Evolutionary conservation across 2,888 invertebrate genomes (phyloP), one percentile per base, ranked within the genome.

Genomic region (Agrenia bidenticulata): DNA sequence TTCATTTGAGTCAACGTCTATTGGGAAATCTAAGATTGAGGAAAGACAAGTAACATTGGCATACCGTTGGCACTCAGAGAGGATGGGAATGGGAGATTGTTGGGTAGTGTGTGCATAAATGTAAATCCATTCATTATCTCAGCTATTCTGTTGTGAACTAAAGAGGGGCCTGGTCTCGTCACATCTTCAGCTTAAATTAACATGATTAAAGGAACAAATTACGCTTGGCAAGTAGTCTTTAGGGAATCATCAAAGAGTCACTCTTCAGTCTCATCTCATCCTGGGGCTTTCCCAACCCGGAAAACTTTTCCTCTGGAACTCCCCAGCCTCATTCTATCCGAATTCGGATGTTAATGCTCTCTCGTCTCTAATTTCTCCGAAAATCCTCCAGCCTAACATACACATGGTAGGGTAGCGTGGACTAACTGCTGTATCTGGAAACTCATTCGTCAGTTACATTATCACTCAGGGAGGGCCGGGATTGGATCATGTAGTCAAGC

Each of bases 141-240:
- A 15, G 45, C 19, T 15, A 45, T 45, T 45, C 19, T 45, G 45
- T 45, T 45, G 45, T 15, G 45, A 45, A n/a, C 19, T 45, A 23
- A 19, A 17, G 19, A 7, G 24, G 4, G 19, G 51, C n/a, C 51
- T 17, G 42, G 42, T 57, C 42, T 64, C 54, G 23, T 62, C 63
- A 50, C 63, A 67, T 67, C 66, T 62, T 61, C 39, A 23, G 21
- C 24, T 17, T 66, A 74, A 75, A 76, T 76, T 76, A 74, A 72
- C 66, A 73, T 76, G 76, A 76, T 76, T 76, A 76, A 76, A 76
- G 73, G 73, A 73, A 71, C 69, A 73, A 74, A 73, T 74, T 74
- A 74, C 61, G 66, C 32, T 37, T 60, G 72, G 61, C 63, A 73
- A 72, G 67, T 62, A 66, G 72, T 76, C 73, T 65, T 62, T 53